Base-by-base conservation (phyloP, 2,888 invertebrate genomes). In the Stenolophus ochropezus region DNA sequence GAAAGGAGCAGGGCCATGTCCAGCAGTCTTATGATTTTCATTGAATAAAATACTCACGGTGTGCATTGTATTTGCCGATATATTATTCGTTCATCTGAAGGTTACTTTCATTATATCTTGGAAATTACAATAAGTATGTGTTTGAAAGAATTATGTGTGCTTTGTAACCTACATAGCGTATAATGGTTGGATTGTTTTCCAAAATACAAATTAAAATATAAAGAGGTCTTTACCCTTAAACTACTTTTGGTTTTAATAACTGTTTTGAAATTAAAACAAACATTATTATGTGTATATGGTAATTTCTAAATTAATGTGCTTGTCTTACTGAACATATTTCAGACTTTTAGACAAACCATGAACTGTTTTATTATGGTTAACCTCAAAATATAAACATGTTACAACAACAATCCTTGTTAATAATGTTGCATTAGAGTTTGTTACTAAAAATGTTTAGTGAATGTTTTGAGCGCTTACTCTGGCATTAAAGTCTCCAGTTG, bases 41-140 rank as follows among this genome's bases (percentile, higher is more conserved):
- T 53, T 76, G 76, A 76, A 56, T 76, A 76, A 56, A 56, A 76
- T 76, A 58, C 33, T 58, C 33, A 76, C 56, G 76, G 14, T 76
- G 27, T 76, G 76, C 56, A 76, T 76, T 77, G 77, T 77, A 77
- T 65, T 65, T 25, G 65, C 77, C 77, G 77, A 77, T 77, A 77
- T 53, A 76, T 76, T 53, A 65, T 77, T 77, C 42, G 77, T 61
- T 65, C 61, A 21, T 77, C 14, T 47, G 77, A 77, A 77, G 77
- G 77, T 77, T 65, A 42, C 42, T 42, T 65, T 47, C 53, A 77
- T 77, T 77, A 77, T 33, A 56, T 42, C 27, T 33, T 56, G 20
- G 33, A 76, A 76, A 76, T 76, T 53, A 76, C 76, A 76, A 76
- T 76, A 58, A 76, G 58, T 58, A 42, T 76, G 53, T 76, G 25